Percentiles rank a stretch among this genome's conserved stretches.
phyloP scores from a whole-genome alignment of 2,888 invertebrate species.

The Acronicta leporina region DNA sequence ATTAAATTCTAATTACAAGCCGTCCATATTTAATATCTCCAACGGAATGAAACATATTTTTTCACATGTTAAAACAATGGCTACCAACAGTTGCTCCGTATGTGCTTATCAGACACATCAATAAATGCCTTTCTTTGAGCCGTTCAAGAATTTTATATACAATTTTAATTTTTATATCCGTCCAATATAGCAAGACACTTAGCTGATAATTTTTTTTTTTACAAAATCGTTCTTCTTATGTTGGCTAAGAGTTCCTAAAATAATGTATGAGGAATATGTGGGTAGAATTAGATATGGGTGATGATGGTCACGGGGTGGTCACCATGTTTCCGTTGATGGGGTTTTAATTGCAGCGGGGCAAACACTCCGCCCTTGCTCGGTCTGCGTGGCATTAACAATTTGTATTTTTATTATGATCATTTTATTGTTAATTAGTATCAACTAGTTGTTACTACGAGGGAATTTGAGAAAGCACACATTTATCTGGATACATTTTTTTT shows the following conservation, averaged over 20 bases:
- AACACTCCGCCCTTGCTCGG: conserved; percentile 73
- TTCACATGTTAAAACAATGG: conserved; percentile 87
- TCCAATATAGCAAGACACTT: conserved; percentile 59
- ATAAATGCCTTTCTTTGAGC: conserved; percentile 82
- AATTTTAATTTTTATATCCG: conserved; percentile 79
- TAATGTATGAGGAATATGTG: conserved; percentile 70
- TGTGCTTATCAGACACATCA: conserved; percentile 80
- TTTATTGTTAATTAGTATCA: not conserved
- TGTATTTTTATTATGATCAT: conserved; percentile 15
- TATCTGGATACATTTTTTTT: no score
- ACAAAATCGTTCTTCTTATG: conserved; percentile 32
- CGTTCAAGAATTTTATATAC: conserved; percentile 76
- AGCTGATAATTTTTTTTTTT: not conserved
- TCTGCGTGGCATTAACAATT: conserved; percentile 39
- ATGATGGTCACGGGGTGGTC: conserved; percentile 81
- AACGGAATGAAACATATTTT: conserved; percentile 77
- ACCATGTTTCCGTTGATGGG: conserved; percentile 73
- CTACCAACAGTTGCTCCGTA: conserved; percentile 80
- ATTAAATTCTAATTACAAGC: conserved; percentile 82
- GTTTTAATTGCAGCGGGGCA: conserved; percentile 79
- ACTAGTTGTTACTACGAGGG: no score
- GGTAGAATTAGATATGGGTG: conserved; percentile 76
- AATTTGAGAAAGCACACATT: no score
- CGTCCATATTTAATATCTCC: conserved; percentile 76
- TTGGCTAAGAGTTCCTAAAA: conserved; percentile 58